These are phyloP conservation scores for Himalopsyche phryganea DNA, from an alignment of 1,140 invertebrate species.

Conservation along the genomic window DNA sequence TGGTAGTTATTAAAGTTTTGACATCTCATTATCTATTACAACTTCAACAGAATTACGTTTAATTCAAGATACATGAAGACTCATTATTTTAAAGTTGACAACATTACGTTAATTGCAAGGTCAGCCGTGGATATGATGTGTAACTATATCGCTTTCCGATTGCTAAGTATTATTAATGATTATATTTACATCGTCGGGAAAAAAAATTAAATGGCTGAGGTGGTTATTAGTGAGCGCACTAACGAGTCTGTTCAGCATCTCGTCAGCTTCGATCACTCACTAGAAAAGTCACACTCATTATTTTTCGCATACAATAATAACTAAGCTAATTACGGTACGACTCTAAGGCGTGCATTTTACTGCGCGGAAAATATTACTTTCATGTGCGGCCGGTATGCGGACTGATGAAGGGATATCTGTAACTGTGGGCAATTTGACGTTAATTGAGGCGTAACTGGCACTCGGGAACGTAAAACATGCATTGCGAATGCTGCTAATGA, in stretches of 20 bases:
- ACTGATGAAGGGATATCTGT: slow-evolving; percentile 24
- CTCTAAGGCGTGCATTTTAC: not conserved
- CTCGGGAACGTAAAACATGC: slow-evolving; percentile 27
- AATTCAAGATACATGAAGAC: no score
- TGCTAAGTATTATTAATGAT: no score
- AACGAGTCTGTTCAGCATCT: slow-evolving; percentile 6
- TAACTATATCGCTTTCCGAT: no score
- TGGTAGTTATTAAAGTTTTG: no score
- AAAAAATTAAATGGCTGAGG: not conserved
- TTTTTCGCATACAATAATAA: slow-evolving; percentile 30
- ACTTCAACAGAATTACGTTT: no score
- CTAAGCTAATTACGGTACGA: slow-evolving; percentile 30
- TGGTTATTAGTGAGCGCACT: no score
- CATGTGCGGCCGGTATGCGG: slow-evolving; percentile 1
- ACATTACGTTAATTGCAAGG: no score
- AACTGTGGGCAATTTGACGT: slow-evolving; percentile 34
- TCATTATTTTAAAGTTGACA: no score
- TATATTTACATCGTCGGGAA: no score
- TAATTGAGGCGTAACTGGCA: slow-evolving; percentile 34
- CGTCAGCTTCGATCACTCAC: slow-evolving; percentile 11
- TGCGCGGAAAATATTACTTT: slow-evolving; percentile 13
- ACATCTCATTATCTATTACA: no score
- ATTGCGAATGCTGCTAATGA: slow-evolving; percentile 25
- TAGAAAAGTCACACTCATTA: slow-evolving; percentile 17
- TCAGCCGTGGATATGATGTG: no score